Evolutionary conservation across 2,113 vertebrate genomes (phyloP).

Genomic region (Hemiscyllium ocellatum): DNA sequence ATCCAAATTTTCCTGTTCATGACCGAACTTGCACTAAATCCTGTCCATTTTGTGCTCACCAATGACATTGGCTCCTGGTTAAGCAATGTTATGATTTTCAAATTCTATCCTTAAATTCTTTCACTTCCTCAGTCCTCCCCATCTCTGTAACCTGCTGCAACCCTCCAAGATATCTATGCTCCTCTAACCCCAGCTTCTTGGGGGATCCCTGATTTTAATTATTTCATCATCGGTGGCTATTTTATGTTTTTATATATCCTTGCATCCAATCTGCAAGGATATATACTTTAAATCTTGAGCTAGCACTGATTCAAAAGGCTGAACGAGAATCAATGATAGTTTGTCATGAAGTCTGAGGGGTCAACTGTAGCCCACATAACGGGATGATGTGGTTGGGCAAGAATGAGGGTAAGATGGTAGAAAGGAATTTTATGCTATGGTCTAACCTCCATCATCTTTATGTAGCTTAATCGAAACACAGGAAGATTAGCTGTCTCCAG

Average conservation of each 20-base stretch:
- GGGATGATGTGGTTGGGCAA: not conserved
- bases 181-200: not conserved
- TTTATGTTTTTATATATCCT: not conserved
- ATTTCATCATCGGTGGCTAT: not conserved
- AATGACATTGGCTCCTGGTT: not conserved
- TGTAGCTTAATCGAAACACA: not conserved
- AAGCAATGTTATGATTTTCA: not conserved
- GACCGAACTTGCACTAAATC: not conserved
- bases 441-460: not conserved
- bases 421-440: not conserved
- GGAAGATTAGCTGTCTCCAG: not conserved
- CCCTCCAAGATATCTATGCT: not conserved
- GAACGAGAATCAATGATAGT: not conserved
- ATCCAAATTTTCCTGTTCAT: not conserved
- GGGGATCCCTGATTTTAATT: not conserved
- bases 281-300: not conserved
- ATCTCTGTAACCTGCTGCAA: not conserved
- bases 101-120: not conserved
- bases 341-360: not conserved
- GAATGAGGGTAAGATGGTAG: not conserved
- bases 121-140: not conserved
- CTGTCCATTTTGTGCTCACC: not conserved
- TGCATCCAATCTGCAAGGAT: not conserved
- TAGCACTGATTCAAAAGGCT: not conserved
- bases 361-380: not conserved